phyloP scores from a whole-genome alignment of 2,888 invertebrate species.

The Diarsia mendica region DNA sequence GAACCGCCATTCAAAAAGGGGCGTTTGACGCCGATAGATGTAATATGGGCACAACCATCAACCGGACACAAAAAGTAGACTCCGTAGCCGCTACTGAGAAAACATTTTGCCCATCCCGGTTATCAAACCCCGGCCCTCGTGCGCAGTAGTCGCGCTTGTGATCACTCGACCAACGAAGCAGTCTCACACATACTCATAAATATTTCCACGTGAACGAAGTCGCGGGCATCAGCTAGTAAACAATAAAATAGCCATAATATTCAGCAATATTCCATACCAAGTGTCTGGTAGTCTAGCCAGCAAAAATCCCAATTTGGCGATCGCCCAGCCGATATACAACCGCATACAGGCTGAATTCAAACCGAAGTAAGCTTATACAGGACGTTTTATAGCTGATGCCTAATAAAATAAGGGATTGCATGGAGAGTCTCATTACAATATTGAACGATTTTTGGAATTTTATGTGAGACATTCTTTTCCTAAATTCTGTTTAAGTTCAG shows the following conservation, averaged over 20 bases:
- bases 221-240: background rate
- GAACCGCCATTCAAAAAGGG: too few species aligned
- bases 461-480: background rate
- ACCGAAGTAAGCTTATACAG: slow-evolving; percentile 19
- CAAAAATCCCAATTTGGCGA: slow-evolving; percentile 68
- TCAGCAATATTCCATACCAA: slow-evolving; percentile 38
- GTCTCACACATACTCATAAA: too few species aligned
- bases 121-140: too few species aligned
- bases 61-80: too few species aligned
- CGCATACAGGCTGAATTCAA: slow-evolving; percentile 22
- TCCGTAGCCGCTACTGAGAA: too few species aligned
- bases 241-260: slow-evolving; percentile 20
- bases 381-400: slow-evolving; percentile 19
- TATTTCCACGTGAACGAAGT: too few species aligned
- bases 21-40: too few species aligned
- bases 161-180: too few species aligned
- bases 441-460: background rate
- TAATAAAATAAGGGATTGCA: slow-evolving; percentile 5
- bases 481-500: background rate
- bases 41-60: too few species aligned
- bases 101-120: too few species aligned
- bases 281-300: slow-evolving; percentile 58
- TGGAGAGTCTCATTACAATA: slow-evolving; percentile 13
- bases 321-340: slow-evolving; percentile 68
- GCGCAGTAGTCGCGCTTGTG: too few species aligned